Base-by-base conservation (phyloP, 2,113 vertebrate genomes). In the Sinocyclocheilus rhinocerous region DNA sequence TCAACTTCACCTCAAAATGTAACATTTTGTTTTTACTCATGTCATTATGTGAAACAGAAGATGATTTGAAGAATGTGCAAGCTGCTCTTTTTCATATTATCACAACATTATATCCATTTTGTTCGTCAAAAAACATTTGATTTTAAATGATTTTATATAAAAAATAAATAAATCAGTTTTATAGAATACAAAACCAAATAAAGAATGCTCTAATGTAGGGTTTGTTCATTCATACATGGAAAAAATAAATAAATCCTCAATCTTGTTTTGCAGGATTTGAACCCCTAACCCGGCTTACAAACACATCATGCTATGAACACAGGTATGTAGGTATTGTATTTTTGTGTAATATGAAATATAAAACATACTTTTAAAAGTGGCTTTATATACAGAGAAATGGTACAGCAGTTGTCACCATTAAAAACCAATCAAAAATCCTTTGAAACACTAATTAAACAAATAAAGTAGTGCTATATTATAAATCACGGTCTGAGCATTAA, bases 401-500 rank as follows among this genome's bases (percentile, higher is more conserved):
- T 55, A 20, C 9, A 52, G 26, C 16, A 57, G 29, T 33, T 8
- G 50, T 78, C 76, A 20, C 24, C 24, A 55, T 16, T 7, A 13
- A 10, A 78, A 6, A 45, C 42, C 42, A 8, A 42, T 42, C 42
- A 22, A 39, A 72, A 39, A 39, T 2, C 57, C 6, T n/a, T 9
- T 59, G 20, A 59, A 59, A 59, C 57, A 59, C 20, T 11, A 72
- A 42, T 72, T 2, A 12, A 22, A 42, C 20, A 42, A 72, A 10
- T 7, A 69, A 72, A 72, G 16, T 22, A n/a, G n/a, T 3, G 24
- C 24, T 52, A 69, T 86, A 76, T 52, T 76, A 48, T 70, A 85
- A 91, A 88, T 91, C 88, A 88, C 81, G 81, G 69, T 7, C 88
- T 92, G 88, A 81, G 90, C 84, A 77, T 76, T 73, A 86, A 86